Conservation (phyloP, 2,888 invertebrate genomes). For the Drosophila meridionalis region DNA sequence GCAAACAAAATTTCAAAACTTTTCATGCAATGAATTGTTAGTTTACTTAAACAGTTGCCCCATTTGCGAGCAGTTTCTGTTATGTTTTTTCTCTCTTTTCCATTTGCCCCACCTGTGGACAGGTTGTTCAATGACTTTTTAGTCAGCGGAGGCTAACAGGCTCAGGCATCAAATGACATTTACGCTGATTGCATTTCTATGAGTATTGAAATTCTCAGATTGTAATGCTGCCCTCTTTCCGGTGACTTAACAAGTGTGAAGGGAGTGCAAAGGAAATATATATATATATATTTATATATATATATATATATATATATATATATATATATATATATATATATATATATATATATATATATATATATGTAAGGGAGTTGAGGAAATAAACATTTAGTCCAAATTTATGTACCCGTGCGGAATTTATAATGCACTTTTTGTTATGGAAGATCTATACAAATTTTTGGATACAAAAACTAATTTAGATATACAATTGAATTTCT, state of each 20-base stretch:
- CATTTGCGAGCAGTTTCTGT: constrained; percentile 13
- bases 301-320: too few species aligned
- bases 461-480: too few species aligned
- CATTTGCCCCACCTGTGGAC: constrained; percentile 26
- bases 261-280: neutral
- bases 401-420: neutral
- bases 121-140: constrained; percentile 31
- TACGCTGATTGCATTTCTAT: constrained; percentile 63
- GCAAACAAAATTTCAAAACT: constrained; percentile 52
- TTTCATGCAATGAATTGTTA: constrained; percentile 76
- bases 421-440: neutral
- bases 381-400: neutral
- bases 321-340: too few species aligned
- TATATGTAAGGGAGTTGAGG: neutral
- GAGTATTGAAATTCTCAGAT: constrained; percentile 18
- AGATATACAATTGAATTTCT: too few species aligned
- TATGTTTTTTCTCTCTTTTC: neutral
- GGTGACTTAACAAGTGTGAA: neutral
- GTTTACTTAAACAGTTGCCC: constrained; percentile 70
- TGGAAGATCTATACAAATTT: neutral
- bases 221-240: neutral
- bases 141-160: constrained; percentile 57
- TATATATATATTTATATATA: too few species aligned
- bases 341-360: too few species aligned
- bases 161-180: constrained; percentile 55